Evolutionary conservation across 2,888 invertebrate genomes (phyloP).

Genomic region (Volucella inanis): DNA sequence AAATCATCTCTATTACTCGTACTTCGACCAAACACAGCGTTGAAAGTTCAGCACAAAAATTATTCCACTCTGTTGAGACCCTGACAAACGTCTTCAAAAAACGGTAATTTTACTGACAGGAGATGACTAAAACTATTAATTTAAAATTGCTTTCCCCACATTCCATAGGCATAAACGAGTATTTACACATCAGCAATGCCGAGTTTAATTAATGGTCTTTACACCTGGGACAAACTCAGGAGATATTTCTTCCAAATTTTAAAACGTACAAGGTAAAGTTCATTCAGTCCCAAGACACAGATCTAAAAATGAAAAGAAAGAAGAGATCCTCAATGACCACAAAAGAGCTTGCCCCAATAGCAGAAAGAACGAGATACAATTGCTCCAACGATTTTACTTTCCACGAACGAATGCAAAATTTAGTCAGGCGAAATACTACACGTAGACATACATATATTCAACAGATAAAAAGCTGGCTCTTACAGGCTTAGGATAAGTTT

Average conservation of each 20-base stretch:
- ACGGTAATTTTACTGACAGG: neutral
- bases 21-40: slow-evolving; percentile 11
- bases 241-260: slow-evolving; percentile 9
- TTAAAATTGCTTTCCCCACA: neutral
- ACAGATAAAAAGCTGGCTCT: slow-evolving; percentile 37
- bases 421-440: slow-evolving; percentile 19
- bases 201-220: slow-evolving; percentile 30
- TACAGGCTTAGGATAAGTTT: no score
- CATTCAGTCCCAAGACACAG: neutral
- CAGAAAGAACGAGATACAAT: slow-evolving; percentile 12
- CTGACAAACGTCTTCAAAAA: no score
- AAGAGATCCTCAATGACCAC: slow-evolving; percentile 14
- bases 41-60: neutral
- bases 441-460: slow-evolving; percentile 4
- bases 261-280: neutral
- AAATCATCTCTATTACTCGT: slow-evolving; percentile 8
- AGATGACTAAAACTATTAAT: neutral
- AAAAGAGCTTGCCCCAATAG: slow-evolving; percentile 28
- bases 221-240: slow-evolving; percentile 24
- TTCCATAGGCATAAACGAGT: neutral
- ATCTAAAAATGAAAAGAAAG: slow-evolving; percentile 5
- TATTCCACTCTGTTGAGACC: no score
- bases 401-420: slow-evolving; percentile 16
- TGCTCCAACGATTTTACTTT: slow-evolving; percentile 48
- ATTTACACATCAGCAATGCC: slow-evolving; percentile 9